phyloP scores from a whole-genome alignment of 2,888 invertebrate genomes.

The Hydroisotoma schaefferi region DNA sequence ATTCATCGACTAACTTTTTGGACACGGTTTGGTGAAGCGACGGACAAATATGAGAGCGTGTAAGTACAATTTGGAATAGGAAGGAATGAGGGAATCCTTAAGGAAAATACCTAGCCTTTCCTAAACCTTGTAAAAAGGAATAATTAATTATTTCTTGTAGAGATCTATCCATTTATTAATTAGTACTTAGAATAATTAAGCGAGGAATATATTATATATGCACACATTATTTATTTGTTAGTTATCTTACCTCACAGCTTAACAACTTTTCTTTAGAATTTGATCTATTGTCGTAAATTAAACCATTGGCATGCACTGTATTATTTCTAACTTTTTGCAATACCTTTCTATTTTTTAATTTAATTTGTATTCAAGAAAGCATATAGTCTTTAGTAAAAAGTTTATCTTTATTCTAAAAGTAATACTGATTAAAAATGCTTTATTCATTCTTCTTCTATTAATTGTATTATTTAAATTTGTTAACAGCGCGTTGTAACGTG shows the following conservation, averaged over 20 bases:
- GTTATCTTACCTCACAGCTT: too few relatives aligned
- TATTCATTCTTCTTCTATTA: too few relatives aligned
- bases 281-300: too few relatives aligned
- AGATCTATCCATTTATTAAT: too few relatives aligned
- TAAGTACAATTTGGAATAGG: constrained; percentile 49
- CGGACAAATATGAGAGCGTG: constrained; percentile 44
- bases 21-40: constrained; percentile 9
- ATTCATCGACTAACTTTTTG: too few relatives aligned
- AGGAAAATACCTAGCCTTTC: constrained; percentile 43
- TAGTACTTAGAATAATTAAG: neutral
- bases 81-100: constrained; percentile 42
- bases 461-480: too few relatives aligned
- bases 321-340: too few relatives aligned
- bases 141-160: constrained; percentile 10
- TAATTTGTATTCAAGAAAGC: neutral
- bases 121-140: constrained; percentile 42
- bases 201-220: neutral
- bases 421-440: too few relatives aligned
- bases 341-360: neutral
- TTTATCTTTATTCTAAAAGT: neutral
- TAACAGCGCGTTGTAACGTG: too few relatives aligned
- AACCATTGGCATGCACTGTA: too few relatives aligned
- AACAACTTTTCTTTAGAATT: too few relatives aligned
- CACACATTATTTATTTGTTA: too few relatives aligned
- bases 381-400: neutral